Base-by-base conservation (phyloP, 2,797 vertebrate species). In the Choloepus didactylus region DNA sequence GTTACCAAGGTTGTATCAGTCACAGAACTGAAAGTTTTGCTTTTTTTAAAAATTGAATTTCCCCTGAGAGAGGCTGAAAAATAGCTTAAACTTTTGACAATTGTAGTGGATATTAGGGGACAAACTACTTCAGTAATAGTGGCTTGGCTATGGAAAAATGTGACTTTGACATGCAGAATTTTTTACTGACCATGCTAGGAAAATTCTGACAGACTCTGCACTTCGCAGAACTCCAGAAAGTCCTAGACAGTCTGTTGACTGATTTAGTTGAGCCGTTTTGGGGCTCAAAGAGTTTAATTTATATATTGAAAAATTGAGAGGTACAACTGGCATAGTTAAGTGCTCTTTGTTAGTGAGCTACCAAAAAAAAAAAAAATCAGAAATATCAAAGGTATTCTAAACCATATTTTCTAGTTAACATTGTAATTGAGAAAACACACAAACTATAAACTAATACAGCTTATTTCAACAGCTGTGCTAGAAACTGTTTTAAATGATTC, bases 41-140 rank as follows among this genome's bases (percentile, higher is more conserved):
- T 29, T 64, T 92, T 86, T 76, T 7, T 49, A 7, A 7, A 49
- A 38, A 91, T 9, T 87, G 35, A 80, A 76, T 92, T 87, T 90
- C 25, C 38, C 85, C 67, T 66, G n/a, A 89, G 38, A 15, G 19
- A 88, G 35, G 38, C n/a, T 95, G 59, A 91, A 87, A 88, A 94
- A 21, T 11, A 49, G 41, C 2, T 56, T n/a, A 95, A 79, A 11
- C 9, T 44, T 88, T 72, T 59, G 77, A 75, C 21, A 62, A 5
- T 41, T 73, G 2, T 15, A 73, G 41, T 29, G 2, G 41, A 9
- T 72, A 15, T 15, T 59, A 64, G 8, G 6, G 25, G 14, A 69
- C 54, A 75, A 85, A 23, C 5, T 64, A 18, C n/a, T 62, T 9
- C 2, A n/a, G 64, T 21, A 31, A 6, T 6, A 9, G 51, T 83